Conservation (phyloP, 2,888 invertebrate species). For the Phengaris alcon region DNA sequence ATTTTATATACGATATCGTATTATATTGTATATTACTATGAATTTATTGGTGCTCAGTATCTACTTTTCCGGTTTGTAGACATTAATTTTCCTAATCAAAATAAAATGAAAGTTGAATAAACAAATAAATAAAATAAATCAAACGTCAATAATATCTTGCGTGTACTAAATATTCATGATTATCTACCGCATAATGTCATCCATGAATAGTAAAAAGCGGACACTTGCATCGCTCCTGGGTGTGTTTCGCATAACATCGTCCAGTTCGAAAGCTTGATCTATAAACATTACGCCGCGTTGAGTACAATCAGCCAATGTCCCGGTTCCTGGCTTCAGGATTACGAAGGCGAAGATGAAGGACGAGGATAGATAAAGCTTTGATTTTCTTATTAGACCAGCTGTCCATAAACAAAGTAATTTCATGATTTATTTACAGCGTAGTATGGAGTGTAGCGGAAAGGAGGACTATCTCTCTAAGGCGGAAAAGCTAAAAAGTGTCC, state of each 20-base stretch:
- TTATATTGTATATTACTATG: too few relatives aligned
- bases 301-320: neutral
- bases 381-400: neutral
- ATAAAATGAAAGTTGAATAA: conserved; percentile 33
- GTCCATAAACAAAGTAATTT: neutral
- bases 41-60: too few relatives aligned
- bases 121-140: conserved; percentile 42
- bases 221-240: conserved; percentile 64
- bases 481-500: too few relatives aligned
- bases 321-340: neutral
- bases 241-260: conserved; percentile 55
- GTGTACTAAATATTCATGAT: conserved; percentile 43
- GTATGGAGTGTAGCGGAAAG: too few relatives aligned
- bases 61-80: neutral
- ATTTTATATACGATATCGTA: too few relatives aligned
- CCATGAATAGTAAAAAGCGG: conserved; percentile 61
- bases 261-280: conserved; percentile 45
- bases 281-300: conserved; percentile 41
- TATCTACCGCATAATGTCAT: conserved; percentile 50
- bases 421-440: neutral
- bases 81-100: neutral
- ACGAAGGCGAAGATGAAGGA: neutral
- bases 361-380: neutral
- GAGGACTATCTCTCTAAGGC: too few relatives aligned
- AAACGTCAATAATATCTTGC: conserved; percentile 40